Conservation (phyloP, 23 tunicate genomes). For the Diplosoma virens region DNA sequence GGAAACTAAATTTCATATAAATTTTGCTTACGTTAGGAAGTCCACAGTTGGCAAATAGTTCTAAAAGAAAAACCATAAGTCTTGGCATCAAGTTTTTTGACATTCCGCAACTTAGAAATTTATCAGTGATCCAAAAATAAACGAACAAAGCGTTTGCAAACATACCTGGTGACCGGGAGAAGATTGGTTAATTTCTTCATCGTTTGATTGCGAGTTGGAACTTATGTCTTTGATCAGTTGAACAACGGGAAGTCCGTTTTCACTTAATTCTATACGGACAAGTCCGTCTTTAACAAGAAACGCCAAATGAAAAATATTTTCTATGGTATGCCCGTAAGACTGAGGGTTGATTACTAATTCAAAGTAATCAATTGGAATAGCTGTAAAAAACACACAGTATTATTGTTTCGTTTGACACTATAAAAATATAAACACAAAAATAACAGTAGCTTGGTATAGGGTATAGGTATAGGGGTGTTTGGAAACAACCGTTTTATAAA, state of each 20-base stretch:
- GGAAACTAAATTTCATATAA: too few relatives aligned
- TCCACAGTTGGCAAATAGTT: too few relatives aligned
- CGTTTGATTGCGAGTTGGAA: neutral
- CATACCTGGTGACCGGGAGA: neutral
- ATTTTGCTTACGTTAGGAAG: too few relatives aligned
- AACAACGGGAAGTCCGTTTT: conserved; percentile 75
- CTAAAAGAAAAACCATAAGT: too few relatives aligned
- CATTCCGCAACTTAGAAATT: too few relatives aligned
- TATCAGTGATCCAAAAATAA: too few relatives aligned
- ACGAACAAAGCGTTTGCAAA: too few relatives aligned
- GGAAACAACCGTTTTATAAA: neutral
- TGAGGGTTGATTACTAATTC: conserved; percentile 80
- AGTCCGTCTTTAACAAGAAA: conserved; percentile 86
- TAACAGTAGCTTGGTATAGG: too few relatives aligned
- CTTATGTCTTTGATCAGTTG: conserved; percentile 41
- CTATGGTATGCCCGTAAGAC: conserved; percentile 79
- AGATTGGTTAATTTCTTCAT: neutral
- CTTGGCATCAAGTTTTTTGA: too few relatives aligned
- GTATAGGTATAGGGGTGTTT: too few relatives aligned
- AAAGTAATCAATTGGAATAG: conserved; percentile 74
- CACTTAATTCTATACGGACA: conserved; percentile 58
- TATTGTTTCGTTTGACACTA: too few relatives aligned
- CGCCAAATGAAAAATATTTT: conserved; percentile 77
- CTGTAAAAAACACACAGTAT: conserved; percentile 17
- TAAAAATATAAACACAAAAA: too few relatives aligned